phyloP scores from a whole-genome alignment of 1,140 invertebrate species.

The Papilio machaon region DNA sequence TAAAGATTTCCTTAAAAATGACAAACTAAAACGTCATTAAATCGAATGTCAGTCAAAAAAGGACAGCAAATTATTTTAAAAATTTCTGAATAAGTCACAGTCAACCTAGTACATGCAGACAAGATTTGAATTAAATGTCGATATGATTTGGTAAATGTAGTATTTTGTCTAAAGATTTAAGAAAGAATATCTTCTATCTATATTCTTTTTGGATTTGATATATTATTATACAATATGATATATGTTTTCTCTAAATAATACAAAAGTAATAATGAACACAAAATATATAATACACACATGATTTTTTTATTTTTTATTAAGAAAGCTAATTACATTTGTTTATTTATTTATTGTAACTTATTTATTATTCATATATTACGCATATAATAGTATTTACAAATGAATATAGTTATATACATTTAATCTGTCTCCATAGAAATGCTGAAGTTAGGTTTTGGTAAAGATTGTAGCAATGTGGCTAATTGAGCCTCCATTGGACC shows the following conservation, averaged over 20 bases:
- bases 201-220: too few relatives aligned
- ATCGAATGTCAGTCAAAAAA: slow-evolving; percentile 1
- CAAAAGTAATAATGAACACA: too few relatives aligned
- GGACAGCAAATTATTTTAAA: neutral
- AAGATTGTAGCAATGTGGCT: slow-evolving; percentile 56
- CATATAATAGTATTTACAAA: neutral
- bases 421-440: slow-evolving; percentile 68
- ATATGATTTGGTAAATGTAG: too few relatives aligned
- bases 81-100: neutral
- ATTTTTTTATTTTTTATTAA: neutral
- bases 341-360: neutral
- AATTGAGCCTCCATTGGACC: slow-evolving; percentile 70
- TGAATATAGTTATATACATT: slow-evolving; percentile 12
- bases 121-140: neutral
- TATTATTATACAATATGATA: too few relatives aligned
- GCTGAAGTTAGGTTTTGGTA: slow-evolving; percentile 61
- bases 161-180: too few relatives aligned
- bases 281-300: too few relatives aligned
- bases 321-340: neutral
- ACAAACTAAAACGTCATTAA: neutral
- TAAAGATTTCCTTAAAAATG: neutral
- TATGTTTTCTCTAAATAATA: too few relatives aligned
- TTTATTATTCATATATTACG: neutral
- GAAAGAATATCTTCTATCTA: too few relatives aligned
- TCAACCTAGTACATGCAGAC: neutral